Conservation (phyloP, 2,797 vertebrate genomes). For the Rhadinocentrus ornatus region DNA sequence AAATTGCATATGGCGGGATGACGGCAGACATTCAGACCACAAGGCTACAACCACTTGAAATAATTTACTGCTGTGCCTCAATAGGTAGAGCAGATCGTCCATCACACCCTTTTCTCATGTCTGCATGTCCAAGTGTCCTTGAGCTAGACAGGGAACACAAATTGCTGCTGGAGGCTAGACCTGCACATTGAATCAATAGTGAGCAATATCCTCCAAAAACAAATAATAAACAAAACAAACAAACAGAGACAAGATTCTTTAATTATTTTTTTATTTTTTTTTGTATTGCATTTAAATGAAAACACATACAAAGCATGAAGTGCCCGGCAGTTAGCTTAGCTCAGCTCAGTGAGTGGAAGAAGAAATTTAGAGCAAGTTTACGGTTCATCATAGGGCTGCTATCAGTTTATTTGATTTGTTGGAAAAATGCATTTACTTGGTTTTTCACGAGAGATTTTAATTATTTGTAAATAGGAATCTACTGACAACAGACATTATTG, state of each 20-base stretch:
- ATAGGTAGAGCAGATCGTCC: background rate
- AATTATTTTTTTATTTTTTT: too few relatives aligned
- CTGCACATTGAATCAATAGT: background rate
- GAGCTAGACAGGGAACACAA: conserved; percentile 6
- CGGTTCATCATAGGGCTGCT: too few relatives aligned
- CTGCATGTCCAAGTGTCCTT: conserved; percentile 20
- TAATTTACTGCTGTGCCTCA: conserved; percentile 7
- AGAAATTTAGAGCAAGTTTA: too few relatives aligned
- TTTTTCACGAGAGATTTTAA: background rate
- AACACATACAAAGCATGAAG: too few relatives aligned
- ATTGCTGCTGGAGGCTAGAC: background rate
- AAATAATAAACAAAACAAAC: background rate
- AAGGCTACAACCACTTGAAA: conserved; percentile 1
- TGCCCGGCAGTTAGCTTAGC: too few relatives aligned
- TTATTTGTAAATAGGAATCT: background rate
- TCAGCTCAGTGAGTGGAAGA: too few relatives aligned
- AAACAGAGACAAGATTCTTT: background rate
- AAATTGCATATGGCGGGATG: background rate
- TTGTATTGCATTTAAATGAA: too few relatives aligned
- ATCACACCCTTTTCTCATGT: conserved; percentile 11
- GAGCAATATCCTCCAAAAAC: background rate
- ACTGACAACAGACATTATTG: background rate
- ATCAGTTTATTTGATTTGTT: too few relatives aligned
- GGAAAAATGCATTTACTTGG: too few relatives aligned
- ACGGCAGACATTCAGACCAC: conserved; percentile 1